Percentiles rank a stretch among this genome's conserved stretches.
phyloP scores from a whole-genome alignment of 2,888 invertebrate species.

The Cynaeus angustus region DNA sequence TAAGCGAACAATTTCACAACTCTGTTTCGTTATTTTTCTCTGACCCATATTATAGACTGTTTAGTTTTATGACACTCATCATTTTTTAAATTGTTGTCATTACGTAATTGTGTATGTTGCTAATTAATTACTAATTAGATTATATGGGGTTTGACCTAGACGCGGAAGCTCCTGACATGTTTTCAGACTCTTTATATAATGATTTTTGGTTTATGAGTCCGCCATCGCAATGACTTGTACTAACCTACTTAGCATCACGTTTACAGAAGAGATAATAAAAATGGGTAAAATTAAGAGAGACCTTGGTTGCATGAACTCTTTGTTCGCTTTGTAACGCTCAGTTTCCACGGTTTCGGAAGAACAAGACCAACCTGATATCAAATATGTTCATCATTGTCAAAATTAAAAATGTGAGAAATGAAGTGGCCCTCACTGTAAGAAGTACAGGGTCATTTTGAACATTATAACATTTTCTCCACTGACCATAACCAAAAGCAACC shows the following conservation, averaged over 20 bases:
- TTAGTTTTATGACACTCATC: conserved; percentile 45
- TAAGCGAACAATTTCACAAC: conserved; percentile 49
- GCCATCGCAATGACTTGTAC: not conserved
- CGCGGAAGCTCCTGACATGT: conserved; percentile 42
- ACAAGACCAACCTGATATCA: not conserved
- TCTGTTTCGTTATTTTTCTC: conserved; percentile 33
- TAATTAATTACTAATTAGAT: conserved; percentile 46
- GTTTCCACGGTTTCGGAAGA: conserved; percentile 3
- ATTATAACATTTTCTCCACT: not conserved
- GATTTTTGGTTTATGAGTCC: conserved; percentile 16
- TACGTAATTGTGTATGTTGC: conserved; percentile 42
- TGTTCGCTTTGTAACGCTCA: not conserved
- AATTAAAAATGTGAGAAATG: not conserved
- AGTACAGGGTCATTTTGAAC: not conserved
- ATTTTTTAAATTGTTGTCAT: conserved; percentile 38
- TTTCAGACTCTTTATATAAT: conserved; percentile 18
- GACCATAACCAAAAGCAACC: too few species aligned
- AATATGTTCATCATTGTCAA: not conserved
- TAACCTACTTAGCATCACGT: conserved; percentile 26
- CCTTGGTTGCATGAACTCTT: conserved; percentile 11
- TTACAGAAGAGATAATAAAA: conserved; percentile 27
- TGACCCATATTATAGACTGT: conserved; percentile 44
- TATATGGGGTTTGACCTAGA: conserved; percentile 42
- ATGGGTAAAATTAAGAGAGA: conserved; percentile 11
- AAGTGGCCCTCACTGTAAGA: not conserved